phyloP scores from a whole-genome alignment of 2,888 invertebrate genomes.

The Cyclophora albipunctata region DNA sequence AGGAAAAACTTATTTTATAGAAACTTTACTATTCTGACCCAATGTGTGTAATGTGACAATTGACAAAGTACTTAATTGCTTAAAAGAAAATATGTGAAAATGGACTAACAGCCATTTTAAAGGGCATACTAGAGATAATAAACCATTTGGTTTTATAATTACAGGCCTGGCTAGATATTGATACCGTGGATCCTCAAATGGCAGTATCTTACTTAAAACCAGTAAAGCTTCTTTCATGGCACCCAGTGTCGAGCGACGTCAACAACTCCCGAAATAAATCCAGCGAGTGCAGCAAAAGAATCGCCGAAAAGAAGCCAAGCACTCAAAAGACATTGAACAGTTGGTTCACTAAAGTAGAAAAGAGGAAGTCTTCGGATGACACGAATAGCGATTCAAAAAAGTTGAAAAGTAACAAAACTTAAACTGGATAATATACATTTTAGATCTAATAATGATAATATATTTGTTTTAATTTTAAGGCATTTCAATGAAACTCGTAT shows the following conservation, averaged over 20 bases:
- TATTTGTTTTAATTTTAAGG: no score
- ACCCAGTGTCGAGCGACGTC: conserved; percentile 81
- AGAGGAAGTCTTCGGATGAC: conserved; percentile 37
- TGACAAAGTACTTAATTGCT: no score
- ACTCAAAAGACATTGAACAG: conserved; percentile 61
- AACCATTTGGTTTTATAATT: conserved; percentile 15
- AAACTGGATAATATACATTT: no score
- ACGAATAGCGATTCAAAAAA: conserved; percentile 29
- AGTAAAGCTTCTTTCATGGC: conserved; percentile 74
- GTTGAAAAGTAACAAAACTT: conserved; percentile 19
- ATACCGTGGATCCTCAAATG: conserved; percentile 63
- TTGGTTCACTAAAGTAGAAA: conserved; percentile 52
- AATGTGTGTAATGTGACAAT: no score
- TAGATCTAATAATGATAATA: no score
- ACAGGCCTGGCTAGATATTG: conserved; percentile 81
- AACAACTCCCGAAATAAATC: conserved; percentile 83
- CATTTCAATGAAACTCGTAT: no score
- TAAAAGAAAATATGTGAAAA: no score
- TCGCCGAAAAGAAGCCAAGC: conserved; percentile 38
- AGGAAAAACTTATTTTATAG: no score
- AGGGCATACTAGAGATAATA: no score
- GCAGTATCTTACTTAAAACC: conserved; percentile 75
- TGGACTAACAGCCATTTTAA: no score
- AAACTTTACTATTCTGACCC: no score
- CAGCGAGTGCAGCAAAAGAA: conserved; percentile 72